These are phyloP conservation scores for Cirrhinus molitorella DNA, from an alignment of 2,797 vertebrate species.

Conservation along the genomic window DNA sequence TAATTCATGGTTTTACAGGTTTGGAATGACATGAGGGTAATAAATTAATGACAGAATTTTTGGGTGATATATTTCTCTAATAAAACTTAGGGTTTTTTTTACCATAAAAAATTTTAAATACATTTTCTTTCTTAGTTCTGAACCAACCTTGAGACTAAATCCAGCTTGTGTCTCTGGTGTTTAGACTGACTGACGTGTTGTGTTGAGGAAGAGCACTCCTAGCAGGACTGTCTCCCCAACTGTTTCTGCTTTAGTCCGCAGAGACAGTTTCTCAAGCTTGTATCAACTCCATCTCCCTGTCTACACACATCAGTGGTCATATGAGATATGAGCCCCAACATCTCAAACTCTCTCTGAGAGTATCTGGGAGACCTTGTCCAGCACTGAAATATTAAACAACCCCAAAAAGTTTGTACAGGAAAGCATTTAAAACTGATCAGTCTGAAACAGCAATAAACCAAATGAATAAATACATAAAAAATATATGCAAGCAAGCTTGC, in stretches of 20 bases:
- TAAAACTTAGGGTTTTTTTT: neutral
- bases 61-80: too few relatives aligned
- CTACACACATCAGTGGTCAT: slow-evolving; percentile 24
- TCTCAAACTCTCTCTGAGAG: neutral
- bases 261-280: slow-evolving; percentile 44
- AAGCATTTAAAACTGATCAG: neutral
- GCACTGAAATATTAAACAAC: slow-evolving; percentile 20
- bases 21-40: too few relatives aligned
- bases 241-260: slow-evolving; percentile 34
- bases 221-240: slow-evolving; percentile 33
- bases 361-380: neutral
- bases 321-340: slow-evolving; percentile 21
- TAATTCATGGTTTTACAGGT: too few relatives aligned
- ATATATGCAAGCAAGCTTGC: neutral
- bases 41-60: too few relatives aligned
- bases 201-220: slow-evolving; percentile 12
- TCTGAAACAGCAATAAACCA: neutral
- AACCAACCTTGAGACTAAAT: slow-evolving; percentile 36
- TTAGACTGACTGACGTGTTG: slow-evolving; percentile 45
- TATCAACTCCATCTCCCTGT: slow-evolving; percentile 14
- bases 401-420: neutral
- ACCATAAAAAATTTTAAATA: neutral
- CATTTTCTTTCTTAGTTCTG: slow-evolving; percentile 7
- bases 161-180: slow-evolving; percentile 46
- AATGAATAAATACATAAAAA: slow-evolving; percentile 12